A percentile compares a stretch with the other conserved stretches of the same genome.
Conservation (phyloP, 2,888 invertebrate genomes). For the Ptychoptera albimana region DNA sequence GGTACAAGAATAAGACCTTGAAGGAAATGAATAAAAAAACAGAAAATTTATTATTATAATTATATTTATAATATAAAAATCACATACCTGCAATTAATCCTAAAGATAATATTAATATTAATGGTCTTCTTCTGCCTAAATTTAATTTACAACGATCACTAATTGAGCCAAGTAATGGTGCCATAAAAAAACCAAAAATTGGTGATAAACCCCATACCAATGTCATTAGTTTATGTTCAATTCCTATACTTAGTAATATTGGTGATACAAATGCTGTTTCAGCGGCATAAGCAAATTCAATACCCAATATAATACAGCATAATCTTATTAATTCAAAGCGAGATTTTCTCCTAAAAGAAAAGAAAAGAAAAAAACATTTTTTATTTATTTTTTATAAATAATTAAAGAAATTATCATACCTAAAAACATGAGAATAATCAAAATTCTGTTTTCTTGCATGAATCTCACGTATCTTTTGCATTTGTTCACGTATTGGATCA, state of each 20-base stretch:
- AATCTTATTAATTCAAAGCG: conserved; percentile 25
- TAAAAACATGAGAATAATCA: conserved; percentile 30
- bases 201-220: conserved; percentile 32
- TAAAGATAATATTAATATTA: conserved; percentile 38
- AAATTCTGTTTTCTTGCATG: conserved; percentile 24
- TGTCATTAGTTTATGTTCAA: conserved; percentile 41
- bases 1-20: conserved; percentile 39
- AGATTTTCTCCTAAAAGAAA: conserved; percentile 17
- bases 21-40: neutral
- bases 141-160: conserved; percentile 39
- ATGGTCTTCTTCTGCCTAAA: conserved; percentile 41
- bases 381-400: neutral
- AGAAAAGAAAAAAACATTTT: neutral
- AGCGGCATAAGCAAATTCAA: conserved; percentile 49
- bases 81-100: conserved; percentile 34
- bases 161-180: conserved; percentile 36
- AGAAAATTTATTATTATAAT: neutral
- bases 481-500: conserved; percentile 27
- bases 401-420: conserved; percentile 10
- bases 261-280: conserved; percentile 52
- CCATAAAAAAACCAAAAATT: conserved; percentile 27
- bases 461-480: conserved; percentile 26
- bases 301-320: conserved; percentile 33
- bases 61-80: neutral
- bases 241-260: conserved; percentile 40